A percentile compares a stretch with the other conserved stretches of the same genome.
These are phyloP conservation scores for Dryadula phaetusa DNA, from an alignment of 2,888 invertebrate species.

Conservation along the genomic window DNA sequence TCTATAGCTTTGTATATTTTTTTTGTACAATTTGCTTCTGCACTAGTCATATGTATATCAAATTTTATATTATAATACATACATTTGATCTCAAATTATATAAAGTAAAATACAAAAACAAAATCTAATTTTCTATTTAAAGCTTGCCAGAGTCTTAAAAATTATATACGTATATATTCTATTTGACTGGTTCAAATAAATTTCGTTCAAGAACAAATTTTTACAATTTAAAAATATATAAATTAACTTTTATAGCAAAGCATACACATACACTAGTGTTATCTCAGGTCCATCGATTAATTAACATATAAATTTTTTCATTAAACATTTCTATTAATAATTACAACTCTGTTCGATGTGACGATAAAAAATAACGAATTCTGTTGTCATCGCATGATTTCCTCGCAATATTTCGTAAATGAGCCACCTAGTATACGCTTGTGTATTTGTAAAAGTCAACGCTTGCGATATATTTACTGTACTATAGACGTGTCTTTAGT, in stretches of 20 bases:
- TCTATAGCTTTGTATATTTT: conserved; percentile 2
- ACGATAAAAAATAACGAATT: conserved; percentile 37
- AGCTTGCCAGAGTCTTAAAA: too few species aligned
- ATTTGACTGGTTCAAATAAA: too few species aligned
- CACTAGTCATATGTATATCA: background rate
- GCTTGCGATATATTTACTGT: conserved; percentile 17
- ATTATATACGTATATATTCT: too few species aligned
- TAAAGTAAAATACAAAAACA: background rate
- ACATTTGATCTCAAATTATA: background rate
- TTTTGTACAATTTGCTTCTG: background rate
- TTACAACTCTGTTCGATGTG: conserved; percentile 10
- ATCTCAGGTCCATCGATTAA: too few species aligned
- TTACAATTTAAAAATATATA: too few species aligned
- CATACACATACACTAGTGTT: too few species aligned
- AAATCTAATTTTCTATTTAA: too few species aligned
- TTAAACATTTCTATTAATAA: background rate
- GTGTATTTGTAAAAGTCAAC: conserved; percentile 26
- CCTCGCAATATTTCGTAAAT: conserved; percentile 45
- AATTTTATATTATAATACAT: background rate
- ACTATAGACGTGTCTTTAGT: background rate
- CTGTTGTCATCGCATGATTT: conserved; percentile 44
- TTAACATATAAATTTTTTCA: too few species aligned
- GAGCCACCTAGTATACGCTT: conserved; percentile 40
- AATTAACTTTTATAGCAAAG: too few species aligned
- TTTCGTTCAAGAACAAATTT: too few species aligned